A percentile compares a stretch with the other conserved stretches of the same genome.
These are phyloP conservation scores for Chaenodraco wilsoni DNA, from an alignment of 2,797 vertebrate species.

Conservation along the genomic window DNA sequence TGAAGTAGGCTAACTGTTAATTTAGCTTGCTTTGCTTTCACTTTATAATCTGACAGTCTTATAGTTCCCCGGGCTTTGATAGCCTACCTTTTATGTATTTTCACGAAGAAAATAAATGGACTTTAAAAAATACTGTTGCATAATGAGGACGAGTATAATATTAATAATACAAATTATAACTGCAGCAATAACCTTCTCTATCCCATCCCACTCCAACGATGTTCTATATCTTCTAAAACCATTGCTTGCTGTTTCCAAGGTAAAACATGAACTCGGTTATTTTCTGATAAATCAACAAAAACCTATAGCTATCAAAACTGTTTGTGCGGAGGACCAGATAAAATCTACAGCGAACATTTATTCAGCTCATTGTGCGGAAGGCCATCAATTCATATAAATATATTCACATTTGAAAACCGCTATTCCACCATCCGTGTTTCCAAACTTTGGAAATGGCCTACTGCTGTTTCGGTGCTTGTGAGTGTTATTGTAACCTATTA, in stretches of 20 bases:
- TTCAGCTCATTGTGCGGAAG: conserved; percentile 34
- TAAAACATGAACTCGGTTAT: conserved; percentile 29
- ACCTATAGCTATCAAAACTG: conserved; percentile 25
- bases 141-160: background rate
- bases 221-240: background rate
- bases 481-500: conserved; percentile 1
- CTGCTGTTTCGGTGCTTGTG: conserved; percentile 22
- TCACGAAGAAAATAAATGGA: background rate
- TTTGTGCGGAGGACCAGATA: conserved; percentile 5
- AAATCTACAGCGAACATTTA: conserved; percentile 5
- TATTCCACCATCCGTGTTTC: conserved; percentile 1
- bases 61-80: background rate
- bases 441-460: conserved; percentile 27
- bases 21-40: background rate
- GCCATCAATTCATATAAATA: conserved; percentile 44
- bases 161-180: background rate
- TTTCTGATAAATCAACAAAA: background rate
- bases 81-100: background rate
- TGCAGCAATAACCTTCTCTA: conserved; percentile 18
- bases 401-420: conserved; percentile 6
- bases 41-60: background rate
- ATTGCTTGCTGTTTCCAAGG: conserved; percentile 46
- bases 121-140: background rate
- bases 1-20: background rate
- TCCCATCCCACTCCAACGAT: conserved; percentile 17